Conservation (phyloP, 2,113 vertebrate genomes). For the Thalassoma bifasciatum region DNA sequence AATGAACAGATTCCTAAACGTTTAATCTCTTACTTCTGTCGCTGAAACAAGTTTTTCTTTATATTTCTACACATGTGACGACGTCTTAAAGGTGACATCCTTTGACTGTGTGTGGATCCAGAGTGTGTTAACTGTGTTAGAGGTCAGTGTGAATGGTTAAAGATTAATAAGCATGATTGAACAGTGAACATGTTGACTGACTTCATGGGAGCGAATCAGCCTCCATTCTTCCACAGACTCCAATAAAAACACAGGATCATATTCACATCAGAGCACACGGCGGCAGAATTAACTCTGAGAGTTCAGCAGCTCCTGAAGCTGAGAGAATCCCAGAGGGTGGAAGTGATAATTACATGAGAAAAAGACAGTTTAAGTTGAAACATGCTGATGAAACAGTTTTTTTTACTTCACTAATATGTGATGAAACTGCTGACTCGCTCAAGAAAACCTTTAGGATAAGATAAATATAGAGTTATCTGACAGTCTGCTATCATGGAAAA, state of each 20-base stretch:
- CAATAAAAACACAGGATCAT: conserved; percentile 34
- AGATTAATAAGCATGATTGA: conserved; percentile 36
- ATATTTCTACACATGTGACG: neutral
- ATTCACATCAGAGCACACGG: neutral
- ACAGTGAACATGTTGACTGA: conserved; percentile 1
- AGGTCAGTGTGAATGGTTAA: neutral
- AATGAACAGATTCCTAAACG: no score
- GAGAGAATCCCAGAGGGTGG: neutral
- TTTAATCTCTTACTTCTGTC: no score
- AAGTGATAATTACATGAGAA: neutral
- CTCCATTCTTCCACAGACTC: conserved; percentile 19
- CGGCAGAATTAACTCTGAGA: neutral
- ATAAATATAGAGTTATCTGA: no score
- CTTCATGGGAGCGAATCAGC: conserved; percentile 24
- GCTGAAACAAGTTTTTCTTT: no score
- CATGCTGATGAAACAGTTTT: neutral
- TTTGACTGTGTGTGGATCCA: neutral
- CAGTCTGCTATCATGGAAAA: no score
- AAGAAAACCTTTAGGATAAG: no score
- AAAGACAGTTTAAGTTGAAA: neutral
- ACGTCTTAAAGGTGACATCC: neutral
- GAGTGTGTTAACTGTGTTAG: neutral
- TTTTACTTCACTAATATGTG: no score
- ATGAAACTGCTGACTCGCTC: no score
- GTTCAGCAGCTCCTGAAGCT: neutral